A percentile compares a stretch with the other conserved stretches of the same genome.
Conservation (phyloP, 2,797 vertebrate genomes). For the Monodelphis domestica region DNA sequence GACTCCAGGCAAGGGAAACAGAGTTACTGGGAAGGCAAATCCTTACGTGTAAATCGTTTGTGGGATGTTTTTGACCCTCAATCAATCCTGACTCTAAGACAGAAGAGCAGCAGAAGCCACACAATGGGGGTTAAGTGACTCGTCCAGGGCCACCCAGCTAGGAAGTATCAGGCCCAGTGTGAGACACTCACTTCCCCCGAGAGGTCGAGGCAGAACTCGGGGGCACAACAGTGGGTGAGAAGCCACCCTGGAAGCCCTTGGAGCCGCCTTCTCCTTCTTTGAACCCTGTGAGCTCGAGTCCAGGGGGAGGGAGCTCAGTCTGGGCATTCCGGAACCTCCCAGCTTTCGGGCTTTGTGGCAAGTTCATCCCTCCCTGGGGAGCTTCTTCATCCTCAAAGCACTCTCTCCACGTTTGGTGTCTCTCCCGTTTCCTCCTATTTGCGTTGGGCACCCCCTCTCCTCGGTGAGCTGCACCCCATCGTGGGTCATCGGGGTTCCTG, state of each 20-base stretch:
- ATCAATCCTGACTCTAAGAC: no score
- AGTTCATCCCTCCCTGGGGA: neutral
- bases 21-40: neutral
- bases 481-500: neutral
- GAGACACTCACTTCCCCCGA: neutral
- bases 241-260: neutral
- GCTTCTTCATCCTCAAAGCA: neutral
- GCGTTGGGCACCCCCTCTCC: neutral
- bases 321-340: neutral
- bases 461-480: neutral
- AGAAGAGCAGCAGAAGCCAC: no score
- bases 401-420: neutral
- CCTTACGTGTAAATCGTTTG: neutral
- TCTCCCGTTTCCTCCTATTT: neutral
- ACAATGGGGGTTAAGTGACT: no score
- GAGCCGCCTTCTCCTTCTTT: no score
- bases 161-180: neutral
- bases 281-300: no score
- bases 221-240: no score
- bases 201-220: neutral
- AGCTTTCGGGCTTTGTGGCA: no score
- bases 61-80: no score
- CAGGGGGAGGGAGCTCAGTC: neutral
- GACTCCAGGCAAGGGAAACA: neutral
- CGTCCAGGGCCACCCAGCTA: no score